phyloP scores from a whole-genome alignment of 2,113 vertebrate genomes.

The Canis aureus region DNA sequence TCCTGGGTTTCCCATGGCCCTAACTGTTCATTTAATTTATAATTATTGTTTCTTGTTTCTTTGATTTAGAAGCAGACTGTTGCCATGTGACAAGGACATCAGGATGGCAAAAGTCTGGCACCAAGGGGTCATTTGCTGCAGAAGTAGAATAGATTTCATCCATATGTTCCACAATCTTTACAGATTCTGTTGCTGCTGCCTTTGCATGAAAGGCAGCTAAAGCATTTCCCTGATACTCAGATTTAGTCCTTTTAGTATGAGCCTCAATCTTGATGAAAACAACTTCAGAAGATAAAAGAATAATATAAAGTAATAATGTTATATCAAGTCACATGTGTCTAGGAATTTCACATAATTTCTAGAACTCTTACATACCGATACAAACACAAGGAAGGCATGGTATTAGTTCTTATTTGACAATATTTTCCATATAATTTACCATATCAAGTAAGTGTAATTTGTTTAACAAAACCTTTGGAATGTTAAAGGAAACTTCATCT shows the following conservation, averaged over 20 bases:
- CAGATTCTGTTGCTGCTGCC: neutral
- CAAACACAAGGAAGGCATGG: neutral
- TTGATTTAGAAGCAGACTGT: neutral
- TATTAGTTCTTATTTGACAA: neutral
- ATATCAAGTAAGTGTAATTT: neutral
- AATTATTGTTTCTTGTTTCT: neutral
- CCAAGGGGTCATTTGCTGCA: neutral
- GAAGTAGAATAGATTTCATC: neutral
- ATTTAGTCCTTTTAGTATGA: neutral
- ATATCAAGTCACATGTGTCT: neutral
- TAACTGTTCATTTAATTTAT: neutral
- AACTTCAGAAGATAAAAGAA: neutral
- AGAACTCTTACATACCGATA: neutral
- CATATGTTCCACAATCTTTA: neutral
- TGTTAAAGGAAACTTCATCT: neutral
- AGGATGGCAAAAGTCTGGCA: neutral
- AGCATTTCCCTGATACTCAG: neutral
- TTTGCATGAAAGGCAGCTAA: neutral
- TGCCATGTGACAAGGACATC: neutral
- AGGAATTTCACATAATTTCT: neutral
- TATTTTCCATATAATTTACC: neutral
- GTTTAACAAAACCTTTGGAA: neutral
- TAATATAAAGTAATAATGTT: neutral
- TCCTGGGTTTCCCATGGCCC: neutral
- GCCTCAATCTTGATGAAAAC: neutral